Evolutionary conservation across 2,888 invertebrate species (phyloP), one percentile per base, ranked within the genome.

Genomic region (Chymomyza caudatula): DNA sequence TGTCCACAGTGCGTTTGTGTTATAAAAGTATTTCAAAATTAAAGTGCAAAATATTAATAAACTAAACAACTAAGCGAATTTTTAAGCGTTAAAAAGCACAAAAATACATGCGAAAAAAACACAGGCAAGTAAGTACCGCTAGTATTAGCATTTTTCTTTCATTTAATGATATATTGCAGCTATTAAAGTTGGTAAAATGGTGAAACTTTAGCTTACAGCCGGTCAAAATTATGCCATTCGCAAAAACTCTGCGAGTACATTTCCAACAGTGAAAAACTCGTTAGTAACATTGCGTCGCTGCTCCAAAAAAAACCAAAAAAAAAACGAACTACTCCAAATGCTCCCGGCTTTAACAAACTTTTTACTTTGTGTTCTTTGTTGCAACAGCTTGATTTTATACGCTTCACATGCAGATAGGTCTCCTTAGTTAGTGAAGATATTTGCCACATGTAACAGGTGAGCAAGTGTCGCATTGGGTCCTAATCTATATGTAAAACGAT

Each of bases 1-100:
- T 51, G 56, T 43, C 63, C 52, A 66, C 84, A 83, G 80, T 80
- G 80, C 85, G 83, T 77, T 73, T 80, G 80, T 80, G 78, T 60
- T 69, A 78, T 73, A 19, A 25, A 42, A 29, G 8, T 29, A 65
- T 65, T 60, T 63, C 37, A 13, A 64, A 42, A 56, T 6, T 8
- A 3, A 29, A 37, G 29, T 37, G 29, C 29, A 37, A 13, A 8
- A 37, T n/a, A n/a, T n/a, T n/a, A n/a, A n/a, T n/a, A 37, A 8
- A 37, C 8, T 6, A 29, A 29, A 29, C 4, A 37, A 37, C 29
- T 37, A 2, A 37, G 29, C n/a, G n/a, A n/a, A n/a, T n/a, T n/a
- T n/a, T n/a, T n/a, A n/a, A n/a, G n/a, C n/a, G n/a, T n/a, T n/a
- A n/a, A n/a, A n/a, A n/a, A n/a, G n/a, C n/a, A n/a, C n/a, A n/a